phyloP scores from a whole-genome alignment of 2,113 vertebrate species.

The Gadus chalcogrammus region DNA sequence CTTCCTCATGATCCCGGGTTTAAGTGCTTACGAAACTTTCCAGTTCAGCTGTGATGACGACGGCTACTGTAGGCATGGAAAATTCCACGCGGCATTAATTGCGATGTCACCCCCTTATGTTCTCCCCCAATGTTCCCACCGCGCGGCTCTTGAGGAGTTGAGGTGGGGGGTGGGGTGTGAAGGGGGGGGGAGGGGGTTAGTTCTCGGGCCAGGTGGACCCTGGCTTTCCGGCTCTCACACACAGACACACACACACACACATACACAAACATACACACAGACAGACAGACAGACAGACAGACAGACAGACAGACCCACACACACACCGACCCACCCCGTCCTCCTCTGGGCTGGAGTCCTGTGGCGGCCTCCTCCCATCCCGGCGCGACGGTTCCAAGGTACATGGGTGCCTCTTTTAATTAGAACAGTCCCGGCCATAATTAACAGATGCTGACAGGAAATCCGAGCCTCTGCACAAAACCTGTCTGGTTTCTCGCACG shows the following conservation, averaged over 20 bases:
- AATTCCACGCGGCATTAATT: constrained; percentile 44
- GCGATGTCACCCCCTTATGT: constrained; percentile 57
- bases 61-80: constrained; percentile 35
- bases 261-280: too few relatives aligned
- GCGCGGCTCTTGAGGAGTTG: constrained; percentile 21
- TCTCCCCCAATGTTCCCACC: constrained; percentile 41
- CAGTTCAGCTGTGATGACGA: not conserved
- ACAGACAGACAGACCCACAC: too few relatives aligned
- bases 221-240: not conserved
- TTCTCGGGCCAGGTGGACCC: constrained; percentile 43
- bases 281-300: too few relatives aligned
- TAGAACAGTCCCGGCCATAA: constrained; percentile 75
- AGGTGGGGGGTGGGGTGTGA: not conserved
- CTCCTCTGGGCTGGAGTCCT: constrained; percentile 53
- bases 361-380: constrained; percentile 49
- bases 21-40: constrained; percentile 25
- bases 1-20: constrained; percentile 1
- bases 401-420: constrained; percentile 77
- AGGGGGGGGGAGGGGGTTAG: not conserved
- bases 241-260: too few relatives aligned
- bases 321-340: constrained; percentile 3
- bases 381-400: constrained; percentile 54
- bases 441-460: constrained; percentile 81
- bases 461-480: constrained; percentile 74
- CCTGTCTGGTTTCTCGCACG: constrained; percentile 67